A percentile compares a stretch with the other conserved stretches of the same genome.
These are phyloP conservation scores for Lasiommata megera DNA, from an alignment of 2,888 invertebrate genomes.

Conservation along the genomic window DNA sequence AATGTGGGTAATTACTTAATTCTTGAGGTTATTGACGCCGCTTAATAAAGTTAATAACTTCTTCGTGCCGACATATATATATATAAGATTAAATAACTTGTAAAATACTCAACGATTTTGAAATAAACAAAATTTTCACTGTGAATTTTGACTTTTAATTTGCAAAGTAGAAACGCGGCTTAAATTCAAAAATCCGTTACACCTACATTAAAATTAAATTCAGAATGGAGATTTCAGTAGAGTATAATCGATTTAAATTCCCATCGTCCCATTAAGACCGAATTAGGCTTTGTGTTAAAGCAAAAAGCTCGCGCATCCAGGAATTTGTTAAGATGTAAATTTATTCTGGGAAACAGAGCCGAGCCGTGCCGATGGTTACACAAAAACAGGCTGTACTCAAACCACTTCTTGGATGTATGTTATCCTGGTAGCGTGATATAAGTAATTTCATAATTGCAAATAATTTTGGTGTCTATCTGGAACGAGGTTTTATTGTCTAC, in stretches of 20 bases:
- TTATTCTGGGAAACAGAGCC: conserved; percentile 68
- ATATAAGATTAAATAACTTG: too few relatives aligned
- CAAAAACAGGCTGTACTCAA: conserved; percentile 60
- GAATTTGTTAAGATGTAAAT: conserved; percentile 74
- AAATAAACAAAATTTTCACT: too few relatives aligned
- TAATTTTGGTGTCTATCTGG: too few relatives aligned
- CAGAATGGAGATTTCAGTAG: conserved; percentile 26
- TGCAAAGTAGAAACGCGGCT: too few relatives aligned
- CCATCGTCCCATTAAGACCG: conserved; percentile 58
- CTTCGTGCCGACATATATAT: too few relatives aligned
- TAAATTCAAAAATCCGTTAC: too few relatives aligned
- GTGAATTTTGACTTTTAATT: too few relatives aligned
- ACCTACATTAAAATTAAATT: conserved; percentile 9
- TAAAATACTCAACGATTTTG: too few relatives aligned
- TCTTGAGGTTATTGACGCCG: too few relatives aligned
- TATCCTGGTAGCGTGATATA: background rate
- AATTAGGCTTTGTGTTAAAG: conserved; percentile 51
- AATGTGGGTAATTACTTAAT: too few relatives aligned
- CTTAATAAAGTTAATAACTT: too few relatives aligned
- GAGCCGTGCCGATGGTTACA: conserved; percentile 43
- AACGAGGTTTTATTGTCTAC: too few relatives aligned
- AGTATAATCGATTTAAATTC: conserved; percentile 49
- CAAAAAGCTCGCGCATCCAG: conserved; percentile 60
- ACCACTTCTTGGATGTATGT: conserved; percentile 11
- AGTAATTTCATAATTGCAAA: background rate